These are phyloP conservation scores for Hippoglossus hippoglossus DNA, from an alignment of 2,797 vertebrate genomes.

Conservation along the genomic window DNA sequence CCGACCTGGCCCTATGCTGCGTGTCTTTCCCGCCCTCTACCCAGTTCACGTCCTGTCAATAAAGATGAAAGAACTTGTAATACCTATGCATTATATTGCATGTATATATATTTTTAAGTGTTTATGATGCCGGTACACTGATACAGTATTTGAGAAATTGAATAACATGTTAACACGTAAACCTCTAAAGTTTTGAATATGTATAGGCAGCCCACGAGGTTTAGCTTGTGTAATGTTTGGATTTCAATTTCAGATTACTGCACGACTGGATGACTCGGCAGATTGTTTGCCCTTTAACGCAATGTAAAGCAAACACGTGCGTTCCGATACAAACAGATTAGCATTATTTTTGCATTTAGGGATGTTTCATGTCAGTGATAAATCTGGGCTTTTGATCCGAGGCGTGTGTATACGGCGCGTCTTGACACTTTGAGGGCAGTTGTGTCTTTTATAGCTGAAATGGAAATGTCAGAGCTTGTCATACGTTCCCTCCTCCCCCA, in stretches of 20 bases:
- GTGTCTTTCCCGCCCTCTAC: no score
- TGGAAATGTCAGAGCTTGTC: slow-evolving; percentile 78
- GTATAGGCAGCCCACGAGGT: background rate
- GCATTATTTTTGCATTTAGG: slow-evolving; percentile 47
- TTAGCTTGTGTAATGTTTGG: background rate
- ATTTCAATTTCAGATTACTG: background rate
- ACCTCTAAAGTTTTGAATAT: no score
- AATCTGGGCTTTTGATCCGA: slow-evolving; percentile 60
- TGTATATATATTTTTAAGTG: background rate
- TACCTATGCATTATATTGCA: background rate
- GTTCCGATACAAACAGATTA: slow-evolving; percentile 32
- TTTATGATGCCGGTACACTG: background rate
- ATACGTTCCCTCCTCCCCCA: slow-evolving; percentile 57
- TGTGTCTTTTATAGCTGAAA: slow-evolving; percentile 65
- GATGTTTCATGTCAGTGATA: slow-evolving; percentile 56
- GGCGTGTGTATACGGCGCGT: slow-evolving; percentile 35
- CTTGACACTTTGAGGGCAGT: slow-evolving; percentile 79
- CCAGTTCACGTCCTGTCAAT: no score
- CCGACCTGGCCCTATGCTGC: no score
- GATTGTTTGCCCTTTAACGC: slow-evolving; percentile 28
- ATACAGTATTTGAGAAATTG: no score
- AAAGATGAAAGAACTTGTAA: background rate
- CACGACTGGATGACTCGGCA: slow-evolving; percentile 19
- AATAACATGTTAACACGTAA: no score
- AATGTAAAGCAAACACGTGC: slow-evolving; percentile 16